These are phyloP conservation scores for Aplidium turbinatum DNA, from an alignment of 23 tunicate species.

Conservation along the genomic window DNA sequence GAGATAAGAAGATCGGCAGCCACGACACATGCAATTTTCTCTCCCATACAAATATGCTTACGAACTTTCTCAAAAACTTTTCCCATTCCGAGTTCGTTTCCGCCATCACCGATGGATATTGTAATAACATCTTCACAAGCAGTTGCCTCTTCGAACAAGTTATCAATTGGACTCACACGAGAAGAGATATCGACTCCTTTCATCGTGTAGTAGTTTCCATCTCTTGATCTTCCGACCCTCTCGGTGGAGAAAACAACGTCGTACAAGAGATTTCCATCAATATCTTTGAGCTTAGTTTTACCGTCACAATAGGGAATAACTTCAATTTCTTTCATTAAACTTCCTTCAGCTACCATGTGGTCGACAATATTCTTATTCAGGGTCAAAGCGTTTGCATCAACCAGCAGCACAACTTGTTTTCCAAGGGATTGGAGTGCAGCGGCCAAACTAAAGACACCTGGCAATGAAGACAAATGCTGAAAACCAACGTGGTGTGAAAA, in stretches of 20 bases:
- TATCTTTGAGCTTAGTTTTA: not conserved
- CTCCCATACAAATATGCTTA: conserved; percentile 45
- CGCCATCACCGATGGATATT: conserved; percentile 86
- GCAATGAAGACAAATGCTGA: too few relatives aligned
- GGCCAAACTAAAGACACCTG: conserved; percentile 72
- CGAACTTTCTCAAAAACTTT: conserved; percentile 66
- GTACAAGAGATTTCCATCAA: conserved; percentile 20
- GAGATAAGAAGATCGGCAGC: conserved; percentile 55
- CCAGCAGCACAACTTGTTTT: conserved; percentile 49
- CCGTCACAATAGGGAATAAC: conserved; percentile 32
- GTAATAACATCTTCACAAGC: conserved; percentile 40
- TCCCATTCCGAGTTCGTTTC: conserved; percentile 95
- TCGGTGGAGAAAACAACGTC: conserved; percentile 77
- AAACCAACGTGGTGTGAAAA: too few relatives aligned
- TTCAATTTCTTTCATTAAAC: not conserved
- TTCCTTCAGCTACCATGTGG: conserved; percentile 19
- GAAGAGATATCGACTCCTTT: conserved; percentile 62
- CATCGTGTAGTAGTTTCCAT: conserved; percentile 83
- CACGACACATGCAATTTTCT: conserved; percentile 60
- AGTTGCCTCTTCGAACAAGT: conserved; percentile 55
- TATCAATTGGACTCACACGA: conserved; percentile 49
- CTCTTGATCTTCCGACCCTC: conserved; percentile 52
- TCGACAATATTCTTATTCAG: conserved; percentile 36
- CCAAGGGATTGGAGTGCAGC: conserved; percentile 63
- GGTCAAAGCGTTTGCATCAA: conserved; percentile 37